Base-by-base conservation (phyloP, 1,140 invertebrate genomes). In the Hyposmocoma kahamanoa region DNA sequence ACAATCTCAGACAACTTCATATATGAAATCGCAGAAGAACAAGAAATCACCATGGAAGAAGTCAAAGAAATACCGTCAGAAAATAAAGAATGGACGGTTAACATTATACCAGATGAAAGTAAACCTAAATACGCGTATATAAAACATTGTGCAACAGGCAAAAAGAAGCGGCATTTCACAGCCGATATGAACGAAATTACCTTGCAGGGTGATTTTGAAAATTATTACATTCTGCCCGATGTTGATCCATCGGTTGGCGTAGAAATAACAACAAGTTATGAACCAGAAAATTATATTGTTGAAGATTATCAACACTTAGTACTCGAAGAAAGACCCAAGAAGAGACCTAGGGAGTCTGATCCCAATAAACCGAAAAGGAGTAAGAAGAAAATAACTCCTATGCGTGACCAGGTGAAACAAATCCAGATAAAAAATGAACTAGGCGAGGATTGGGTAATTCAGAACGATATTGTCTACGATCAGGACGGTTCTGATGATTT, bases 11-110 rank as follows among this genome's bases (percentile, higher is more conserved):
- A 84, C 28, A 84, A 82, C 49, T 82, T 82, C 45, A 82, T 84
- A 5, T 84, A 81, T 38, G 81, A 84, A 46, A 84, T 84, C 43
- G 81, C 81, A 0, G 78, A 84, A 21, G 81, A 84, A 48, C 81
- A 84, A 36, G 81, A 82, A 46, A 82, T 82, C 13, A 63, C 68
- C 0, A 84, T 84, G 80, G 81, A 84, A 3, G 81, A 84, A 9
- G 81, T 84, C 0, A 82, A 80, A 43, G 81, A 84, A 20, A 80
- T 84, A 21, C 71, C 77, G 0, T 51, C 67, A 0, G 69, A 66
- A 1, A 62, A 68, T 32, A 51, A 59, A 0, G 75, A 79, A 13
- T 84, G 78, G 81, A 79, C 66, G 8, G 76, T 84, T 0, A 84
- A 82, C 17, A 82, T 84, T 0, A 55, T 82, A 11, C 81, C 81